Evolutionary conservation across 2,113 vertebrate genomes (phyloP).

Genomic region (Ceuthmochares aereus): DNA sequence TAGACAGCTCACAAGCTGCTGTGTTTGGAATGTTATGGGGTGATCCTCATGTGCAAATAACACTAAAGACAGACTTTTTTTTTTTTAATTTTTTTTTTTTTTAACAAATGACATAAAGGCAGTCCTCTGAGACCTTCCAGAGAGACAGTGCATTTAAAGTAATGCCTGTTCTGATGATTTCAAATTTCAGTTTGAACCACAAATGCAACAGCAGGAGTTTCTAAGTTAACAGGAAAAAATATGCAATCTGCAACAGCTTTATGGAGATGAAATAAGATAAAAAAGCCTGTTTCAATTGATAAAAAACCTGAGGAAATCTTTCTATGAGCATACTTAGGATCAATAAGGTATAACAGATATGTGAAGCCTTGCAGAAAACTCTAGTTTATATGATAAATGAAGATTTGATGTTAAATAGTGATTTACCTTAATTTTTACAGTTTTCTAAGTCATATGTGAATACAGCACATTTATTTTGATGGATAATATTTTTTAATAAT

Average conservation of each 20-base stretch:
- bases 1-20: not conserved
- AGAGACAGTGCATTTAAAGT: not conserved
- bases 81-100: not conserved
- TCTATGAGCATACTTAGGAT: not conserved
- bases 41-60: not conserved
- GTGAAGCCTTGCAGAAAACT: not conserved
- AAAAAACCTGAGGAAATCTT: not conserved
- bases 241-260: not conserved
- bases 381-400: not conserved
- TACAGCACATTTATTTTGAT: not conserved
- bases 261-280: not conserved
- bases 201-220: not conserved
- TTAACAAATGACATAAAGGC: not conserved
- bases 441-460: not conserved
- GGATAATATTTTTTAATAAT: not conserved
- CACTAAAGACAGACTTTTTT: not conserved
- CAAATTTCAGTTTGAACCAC: slow-evolving; percentile 6
- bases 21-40: not conserved
- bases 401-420: not conserved
- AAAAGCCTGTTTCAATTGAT: not conserved
- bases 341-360: not conserved
- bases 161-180: not conserved
- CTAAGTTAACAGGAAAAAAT: not conserved
- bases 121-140: not conserved
- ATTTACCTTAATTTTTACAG: not conserved